Conservation (phyloP, 2,113 vertebrate species). For the Heteronetta atricapilla region DNA sequence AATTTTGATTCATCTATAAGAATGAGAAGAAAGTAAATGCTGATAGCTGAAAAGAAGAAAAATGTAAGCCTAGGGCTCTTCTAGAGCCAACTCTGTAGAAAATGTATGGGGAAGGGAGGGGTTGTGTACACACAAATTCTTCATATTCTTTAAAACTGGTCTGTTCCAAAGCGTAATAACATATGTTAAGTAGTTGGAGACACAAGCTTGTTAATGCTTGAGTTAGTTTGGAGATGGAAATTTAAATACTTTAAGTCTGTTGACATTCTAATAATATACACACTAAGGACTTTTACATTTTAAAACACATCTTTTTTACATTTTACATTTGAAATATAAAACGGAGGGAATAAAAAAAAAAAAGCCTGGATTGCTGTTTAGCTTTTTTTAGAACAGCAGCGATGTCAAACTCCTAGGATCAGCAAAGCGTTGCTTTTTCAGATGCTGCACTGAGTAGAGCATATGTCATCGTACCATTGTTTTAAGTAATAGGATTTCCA, state of each 20-base stretch:
- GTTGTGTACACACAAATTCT: background rate
- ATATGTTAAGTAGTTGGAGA: background rate
- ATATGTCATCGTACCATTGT: background rate
- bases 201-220: background rate
- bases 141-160: background rate
- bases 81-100: background rate
- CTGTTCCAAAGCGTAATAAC: background rate
- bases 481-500: constrained; percentile 25
- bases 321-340: background rate
- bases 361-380: background rate
- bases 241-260: background rate
- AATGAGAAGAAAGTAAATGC: background rate
- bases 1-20: background rate
- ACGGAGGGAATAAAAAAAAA: background rate
- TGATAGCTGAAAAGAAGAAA: background rate
- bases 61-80: background rate
- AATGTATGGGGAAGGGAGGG: too few relatives aligned
- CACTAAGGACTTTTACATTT: background rate
- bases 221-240: background rate
- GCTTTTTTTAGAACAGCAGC: background rate
- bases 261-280: background rate
- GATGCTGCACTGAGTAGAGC: background rate
- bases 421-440: background rate
- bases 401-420: background rate
- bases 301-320: background rate